phyloP scores from a whole-genome alignment of 2,113 vertebrate species.

The Onychostruthus taczanowskii region DNA sequence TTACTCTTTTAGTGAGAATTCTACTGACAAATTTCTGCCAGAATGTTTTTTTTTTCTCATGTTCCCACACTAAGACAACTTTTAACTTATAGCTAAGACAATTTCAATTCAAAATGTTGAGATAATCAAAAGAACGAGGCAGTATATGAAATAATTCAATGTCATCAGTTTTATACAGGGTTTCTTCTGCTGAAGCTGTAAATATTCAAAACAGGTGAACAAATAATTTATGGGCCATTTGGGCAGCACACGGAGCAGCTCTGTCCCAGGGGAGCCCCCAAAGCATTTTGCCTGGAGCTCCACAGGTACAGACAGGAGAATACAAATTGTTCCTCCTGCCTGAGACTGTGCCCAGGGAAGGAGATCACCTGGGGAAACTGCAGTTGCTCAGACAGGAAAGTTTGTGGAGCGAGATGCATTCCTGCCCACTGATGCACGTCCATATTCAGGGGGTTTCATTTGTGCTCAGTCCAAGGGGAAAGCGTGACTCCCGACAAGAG shows the following conservation, averaged over 20 bases:
- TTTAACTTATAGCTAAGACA: background rate
- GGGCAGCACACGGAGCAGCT: background rate
- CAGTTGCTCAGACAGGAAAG: background rate
- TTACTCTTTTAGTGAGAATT: background rate
- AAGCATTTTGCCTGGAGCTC: background rate
- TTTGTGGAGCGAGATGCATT: background rate
- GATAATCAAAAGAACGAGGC: background rate
- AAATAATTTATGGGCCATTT: slow-evolving; percentile 9
- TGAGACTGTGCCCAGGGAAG: background rate
- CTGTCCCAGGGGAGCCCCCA: background rate
- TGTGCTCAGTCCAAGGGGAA: background rate
- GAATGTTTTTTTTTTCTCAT: background rate
- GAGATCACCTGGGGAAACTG: background rate
- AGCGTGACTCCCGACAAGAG: background rate
- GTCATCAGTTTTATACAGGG: background rate
- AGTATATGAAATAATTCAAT: background rate
- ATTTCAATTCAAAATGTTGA: background rate
- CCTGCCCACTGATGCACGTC: background rate
- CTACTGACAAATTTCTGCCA: background rate
- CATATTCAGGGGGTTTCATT: fast-evolving
- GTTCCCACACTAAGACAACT: background rate
- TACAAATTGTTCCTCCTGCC: background rate
- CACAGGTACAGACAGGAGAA: background rate
- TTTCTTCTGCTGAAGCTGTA: background rate
- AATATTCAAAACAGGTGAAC: background rate